Conservation (phyloP, 1,140 invertebrate genomes). For the Leptoteleia sp. region DNA sequence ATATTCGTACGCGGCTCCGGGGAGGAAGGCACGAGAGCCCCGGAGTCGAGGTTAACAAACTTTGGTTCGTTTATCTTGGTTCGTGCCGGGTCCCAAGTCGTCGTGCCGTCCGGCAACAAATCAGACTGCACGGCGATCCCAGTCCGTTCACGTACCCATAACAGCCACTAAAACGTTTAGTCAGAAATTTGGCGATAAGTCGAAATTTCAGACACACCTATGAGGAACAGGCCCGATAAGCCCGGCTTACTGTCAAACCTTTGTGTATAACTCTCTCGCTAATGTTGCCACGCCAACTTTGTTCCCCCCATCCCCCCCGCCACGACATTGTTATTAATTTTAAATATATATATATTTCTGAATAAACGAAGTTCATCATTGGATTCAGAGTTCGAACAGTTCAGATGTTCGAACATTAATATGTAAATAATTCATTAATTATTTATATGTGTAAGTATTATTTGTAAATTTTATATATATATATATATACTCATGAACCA, state of each 20-base stretch:
- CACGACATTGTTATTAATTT: no score
- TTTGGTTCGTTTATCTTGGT: conserved; percentile 68
- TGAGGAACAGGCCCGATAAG: conserved; percentile 40
- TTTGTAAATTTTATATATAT: no score
- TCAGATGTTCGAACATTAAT: no score
- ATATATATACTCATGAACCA: no score
- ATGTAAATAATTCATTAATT: no score
- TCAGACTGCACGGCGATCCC: conserved; percentile 57
- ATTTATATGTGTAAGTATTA: no score
- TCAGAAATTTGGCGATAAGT: conserved; percentile 62
- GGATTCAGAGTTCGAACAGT: no score
- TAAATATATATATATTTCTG: no score
- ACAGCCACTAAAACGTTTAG: conserved; percentile 65
- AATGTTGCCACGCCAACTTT: no score
- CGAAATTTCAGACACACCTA: conserved; percentile 51
- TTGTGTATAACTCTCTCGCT: not conserved
- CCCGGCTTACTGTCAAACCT: conserved; percentile 17
- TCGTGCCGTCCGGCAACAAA: conserved; percentile 61
- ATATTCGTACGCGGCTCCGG: conserved; percentile 39
- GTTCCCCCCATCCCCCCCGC: no score
- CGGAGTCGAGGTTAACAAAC: conserved; percentile 72
- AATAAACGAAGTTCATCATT: no score
- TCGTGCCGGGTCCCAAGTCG: conserved; percentile 61
- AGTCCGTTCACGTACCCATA: conserved; percentile 64
- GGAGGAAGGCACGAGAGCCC: conserved; percentile 49